phyloP scores from a whole-genome alignment of 2,113 vertebrate genomes.

The Lophochroa leadbeateri region DNA sequence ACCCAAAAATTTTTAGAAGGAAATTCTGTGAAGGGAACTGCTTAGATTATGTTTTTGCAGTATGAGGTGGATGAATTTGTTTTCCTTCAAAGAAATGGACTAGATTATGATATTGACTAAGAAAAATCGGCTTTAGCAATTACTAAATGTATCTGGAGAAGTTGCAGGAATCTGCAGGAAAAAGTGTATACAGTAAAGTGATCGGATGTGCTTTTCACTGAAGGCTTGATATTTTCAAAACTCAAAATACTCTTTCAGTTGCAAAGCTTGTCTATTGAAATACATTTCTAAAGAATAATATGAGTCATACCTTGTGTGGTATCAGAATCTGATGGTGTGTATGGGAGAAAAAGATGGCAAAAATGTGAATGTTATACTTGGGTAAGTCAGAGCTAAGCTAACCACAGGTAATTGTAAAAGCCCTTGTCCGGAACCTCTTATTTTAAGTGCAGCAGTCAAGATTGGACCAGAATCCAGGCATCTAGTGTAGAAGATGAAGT shows the following conservation, averaged over 20 bases:
- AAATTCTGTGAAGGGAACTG: background rate
- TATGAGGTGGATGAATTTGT: background rate
- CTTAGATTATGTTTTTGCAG: background rate
- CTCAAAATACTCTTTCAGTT: background rate
- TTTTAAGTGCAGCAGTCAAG: background rate
- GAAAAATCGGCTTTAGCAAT: background rate
- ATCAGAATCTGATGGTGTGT: constrained; percentile 24
- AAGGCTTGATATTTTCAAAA: constrained; percentile 9
- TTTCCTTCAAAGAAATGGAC: background rate
- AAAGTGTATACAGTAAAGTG: background rate
- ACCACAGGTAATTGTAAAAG: constrained; percentile 37
- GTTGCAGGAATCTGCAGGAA: background rate
- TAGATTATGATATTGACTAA: background rate
- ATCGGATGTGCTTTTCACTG: background rate
- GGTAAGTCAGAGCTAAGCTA: constrained; percentile 61
- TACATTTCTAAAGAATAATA: constrained; percentile 51
- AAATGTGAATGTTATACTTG: background rate
- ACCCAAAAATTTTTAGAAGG: background rate
- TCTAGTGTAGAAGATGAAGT: background rate
- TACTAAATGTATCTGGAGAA: background rate
- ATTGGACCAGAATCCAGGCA: background rate
- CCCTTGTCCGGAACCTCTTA: background rate
- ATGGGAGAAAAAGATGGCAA: constrained; percentile 32
- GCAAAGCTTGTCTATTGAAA: constrained; percentile 29
- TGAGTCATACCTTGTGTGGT: constrained; percentile 35